Base-by-base conservation (phyloP, 2,888 invertebrate species). In the Protonemura montana region DNA sequence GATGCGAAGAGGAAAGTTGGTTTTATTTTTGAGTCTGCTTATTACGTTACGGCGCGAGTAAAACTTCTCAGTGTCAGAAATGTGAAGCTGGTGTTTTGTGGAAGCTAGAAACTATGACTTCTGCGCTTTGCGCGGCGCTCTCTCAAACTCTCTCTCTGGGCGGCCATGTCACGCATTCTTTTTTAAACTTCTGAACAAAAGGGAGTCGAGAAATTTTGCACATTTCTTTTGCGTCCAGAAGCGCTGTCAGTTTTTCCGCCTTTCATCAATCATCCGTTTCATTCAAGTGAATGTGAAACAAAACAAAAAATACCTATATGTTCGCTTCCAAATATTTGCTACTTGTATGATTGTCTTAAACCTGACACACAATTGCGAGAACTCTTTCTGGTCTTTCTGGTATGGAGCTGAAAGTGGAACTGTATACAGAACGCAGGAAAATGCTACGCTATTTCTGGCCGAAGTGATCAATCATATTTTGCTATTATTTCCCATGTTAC, bases 281-380 rank as follows among this genome's bases (percentile, higher is more conserved):
- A 59, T 59, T 59, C 59, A 59, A 59, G 59, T 59, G 59, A 59
- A 59, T 59, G 21, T 59, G 59, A 59, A 59, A 59, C 59, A 59
- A 59, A 59, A 59, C 7, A n/a, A n/a, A n/a, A n/a, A n/a, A n/a
- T n/a, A n/a, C n/a, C n/a, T n/a, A 59, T 59, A 59, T 59, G 59
- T 59, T 59, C 59, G 16, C 59, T 59, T 59, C 59, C 59, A 59
- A 59, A 59, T 59, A 59, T 59, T 59, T 59, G 59, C 59, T 59
- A 59, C 59, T 59, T 59, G 59, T 59, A 16, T 59, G 59, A 59
- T 59, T 59, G 59, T 59, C 59, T 59, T 59, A 59, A 13, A 21
- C 59, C 59, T 59, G 59, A 7, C 59, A 59, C 59, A 59, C 13
- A 59, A 59, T 59, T 59, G 59, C 59, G 1, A 59, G 59, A 10